These are phyloP conservation scores for Onychomys torridus DNA, from an alignment of 2,797 vertebrate genomes.

Conservation along the genomic window DNA sequence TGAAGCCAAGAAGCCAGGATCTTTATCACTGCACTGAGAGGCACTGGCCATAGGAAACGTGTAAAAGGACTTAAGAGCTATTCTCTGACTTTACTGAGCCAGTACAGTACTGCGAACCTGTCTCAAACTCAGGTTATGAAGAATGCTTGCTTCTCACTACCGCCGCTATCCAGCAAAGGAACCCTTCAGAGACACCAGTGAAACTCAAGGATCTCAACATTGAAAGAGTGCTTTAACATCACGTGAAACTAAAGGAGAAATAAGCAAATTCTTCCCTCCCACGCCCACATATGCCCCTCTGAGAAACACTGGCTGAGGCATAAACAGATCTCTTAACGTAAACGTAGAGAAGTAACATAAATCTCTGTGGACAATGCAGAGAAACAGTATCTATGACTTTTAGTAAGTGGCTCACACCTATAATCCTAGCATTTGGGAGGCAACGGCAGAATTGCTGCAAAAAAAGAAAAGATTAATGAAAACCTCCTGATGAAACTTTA, in stretches of 20 bases:
- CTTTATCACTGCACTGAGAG: background rate
- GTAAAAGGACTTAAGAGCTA: background rate
- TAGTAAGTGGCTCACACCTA: background rate
- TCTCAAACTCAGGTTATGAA: background rate
- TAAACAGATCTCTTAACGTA: constrained; percentile 41
- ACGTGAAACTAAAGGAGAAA: constrained; percentile 10
- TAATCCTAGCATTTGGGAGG: too few species aligned
- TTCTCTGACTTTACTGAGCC: background rate
- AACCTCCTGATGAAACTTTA: constrained; percentile 63
- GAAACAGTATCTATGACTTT: constrained; percentile 40
- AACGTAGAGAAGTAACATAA: constrained; percentile 6
- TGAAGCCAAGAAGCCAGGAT: background rate
- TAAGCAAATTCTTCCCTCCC: background rate
- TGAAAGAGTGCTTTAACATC: background rate
- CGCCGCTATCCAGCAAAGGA: background rate
- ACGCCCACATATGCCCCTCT: background rate
- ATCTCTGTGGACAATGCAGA: constrained; percentile 12
- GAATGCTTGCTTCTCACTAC: background rate
- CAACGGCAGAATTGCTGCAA: background rate
- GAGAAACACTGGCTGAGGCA: constrained; percentile 29
- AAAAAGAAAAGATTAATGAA: constrained; percentile 60
- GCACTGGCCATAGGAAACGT: background rate
- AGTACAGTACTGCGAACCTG: background rate
- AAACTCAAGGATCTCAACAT: background rate
- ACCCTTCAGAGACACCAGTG: background rate